Evolutionary conservation across 2,797 vertebrate species (phyloP), one percentile per base, ranked within the genome.

Genomic region (Linurgus olivaceus): DNA sequence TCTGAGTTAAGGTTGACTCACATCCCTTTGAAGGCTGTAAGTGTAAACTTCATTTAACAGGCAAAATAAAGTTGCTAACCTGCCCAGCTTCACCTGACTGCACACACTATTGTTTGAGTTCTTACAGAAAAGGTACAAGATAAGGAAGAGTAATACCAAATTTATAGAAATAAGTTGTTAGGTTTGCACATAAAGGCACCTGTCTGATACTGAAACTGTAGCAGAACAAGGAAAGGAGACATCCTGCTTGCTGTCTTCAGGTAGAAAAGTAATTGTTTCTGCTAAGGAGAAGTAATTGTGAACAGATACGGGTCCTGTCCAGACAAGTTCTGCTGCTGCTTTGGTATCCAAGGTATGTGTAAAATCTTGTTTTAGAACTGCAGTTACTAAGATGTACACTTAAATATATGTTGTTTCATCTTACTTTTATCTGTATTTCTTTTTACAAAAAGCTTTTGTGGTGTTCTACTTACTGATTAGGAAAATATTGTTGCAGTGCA

Each of bases 401-500:
- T 74, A 42, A 50, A 63, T 55, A 45, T 72, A 40, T 45, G 24
- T n/a, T 81, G 28, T 66, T 93, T 75, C 5, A 12, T 72, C 40
- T 58, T 67, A 50, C 0, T 75, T 12, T 94, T 91, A 66, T 42
- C 55, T 90, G 37, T 20, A 23, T 87, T 93, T 90, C 29, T 92
- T 89, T 88, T 89, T 51, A 20, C 37, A 29, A 76, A 76, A 94
- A 55, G 15, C 17, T 84, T 65, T 61, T 63, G 29, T 94, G 24
- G 37, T 88, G 37, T 80, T 85, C 61, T 76, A 6, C 72, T 95
- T 92, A 76, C 75, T 6, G 5, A 95, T 92, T 33, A 65, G 37
- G 83, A 59, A 71, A 76, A 92, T 90, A 26, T 90, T 94, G 42
- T 96, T 97, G 37, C 96, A 99, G 99, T 83, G 96, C 98, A 10